Base-by-base conservation (phyloP, 2,888 invertebrate genomes). In the Synergus umbraculus region DNA sequence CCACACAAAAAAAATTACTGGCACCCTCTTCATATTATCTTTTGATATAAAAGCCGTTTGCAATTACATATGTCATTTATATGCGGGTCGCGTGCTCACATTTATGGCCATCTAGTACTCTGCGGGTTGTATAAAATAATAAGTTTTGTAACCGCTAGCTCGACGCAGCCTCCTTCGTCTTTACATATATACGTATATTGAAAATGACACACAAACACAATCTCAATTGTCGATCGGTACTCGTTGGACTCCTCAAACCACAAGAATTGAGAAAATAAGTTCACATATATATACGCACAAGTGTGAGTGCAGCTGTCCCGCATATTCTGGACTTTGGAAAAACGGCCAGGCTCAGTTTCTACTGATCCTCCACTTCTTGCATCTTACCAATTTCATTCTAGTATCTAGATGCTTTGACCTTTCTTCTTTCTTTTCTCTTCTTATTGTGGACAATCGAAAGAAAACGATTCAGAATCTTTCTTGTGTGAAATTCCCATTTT, bases 291-390 rank as follows among this genome's bases (percentile, higher is more conserved):
- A 37, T 37, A 54, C 13, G 7, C 12, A 10, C 0, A 73, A 13
- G 60, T 76, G 49, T 69, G 60, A 83, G 77, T 77, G 86, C 89
- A 90, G 89, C 89, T 90, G 89, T 89, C 89, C 89, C 89, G 89
- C 89, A 90, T 89, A 84, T 73, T 82, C 67, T 79, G 78, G 77
- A 81, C 80, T 81, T 83, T 79, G 78, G 78, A 76, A 80, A 85
- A 86, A 87, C 85, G 83, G 83, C 85, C 83, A 81, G 79, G 80
- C 79, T 83, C 78, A 73, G 77, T 79, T 67, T 67, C 78, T 58
- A 22, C 43, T 54, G 67, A 65, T 41, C 66, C 77, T 77, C 49
- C 65, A 63, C n/a, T 29, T 66, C 22, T 65, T 64, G 18, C 37
- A 73, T 73, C 67, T 79, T 78, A 18, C 78, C 76, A 63, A 64